Evolutionary conservation across 2,797 vertebrate species (phyloP).

Genomic region (Myotis pilosus): DNA sequence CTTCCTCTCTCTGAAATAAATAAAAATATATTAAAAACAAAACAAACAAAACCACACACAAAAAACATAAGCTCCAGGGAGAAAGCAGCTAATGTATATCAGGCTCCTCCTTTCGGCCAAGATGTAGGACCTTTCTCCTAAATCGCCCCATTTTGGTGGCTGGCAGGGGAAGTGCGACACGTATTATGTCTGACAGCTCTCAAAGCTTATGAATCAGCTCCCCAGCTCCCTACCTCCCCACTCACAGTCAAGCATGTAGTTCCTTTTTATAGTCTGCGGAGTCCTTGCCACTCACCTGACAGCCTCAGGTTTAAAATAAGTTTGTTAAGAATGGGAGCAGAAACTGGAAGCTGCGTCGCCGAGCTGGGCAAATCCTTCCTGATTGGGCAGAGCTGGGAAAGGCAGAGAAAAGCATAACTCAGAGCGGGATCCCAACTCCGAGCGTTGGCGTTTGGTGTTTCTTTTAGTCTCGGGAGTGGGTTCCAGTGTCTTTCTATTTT

Average conservation of each 20-base stretch:
- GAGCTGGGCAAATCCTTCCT: neutral
- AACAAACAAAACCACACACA: too few species aligned
- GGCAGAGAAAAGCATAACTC: neutral
- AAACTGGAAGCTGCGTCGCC: rapidly evolving
- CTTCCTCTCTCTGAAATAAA: too few species aligned
- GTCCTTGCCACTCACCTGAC: neutral
- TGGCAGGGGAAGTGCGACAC: neutral
- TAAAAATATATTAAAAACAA: too few species aligned
- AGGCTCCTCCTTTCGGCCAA: neutral
- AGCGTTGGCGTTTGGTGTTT: neutral
- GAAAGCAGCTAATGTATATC: neutral
- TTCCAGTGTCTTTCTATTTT: constrained; percentile 37
- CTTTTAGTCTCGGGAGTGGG: neutral
- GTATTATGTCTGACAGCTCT: neutral
- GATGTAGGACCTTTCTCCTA: neutral
- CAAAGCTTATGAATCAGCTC: neutral
- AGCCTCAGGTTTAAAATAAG: constrained; percentile 49
- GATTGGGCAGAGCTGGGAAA: neutral
- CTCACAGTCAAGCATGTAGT: neutral
- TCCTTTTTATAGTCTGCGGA: neutral
- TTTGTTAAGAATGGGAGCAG: constrained; percentile 27
- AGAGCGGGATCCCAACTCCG: neutral
- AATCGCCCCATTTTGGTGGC: neutral
- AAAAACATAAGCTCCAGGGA: neutral
- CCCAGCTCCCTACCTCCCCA: neutral